Conservation (phyloP, 2,113 vertebrate genomes). For the Cyphomyrus discorhynchus region DNA sequence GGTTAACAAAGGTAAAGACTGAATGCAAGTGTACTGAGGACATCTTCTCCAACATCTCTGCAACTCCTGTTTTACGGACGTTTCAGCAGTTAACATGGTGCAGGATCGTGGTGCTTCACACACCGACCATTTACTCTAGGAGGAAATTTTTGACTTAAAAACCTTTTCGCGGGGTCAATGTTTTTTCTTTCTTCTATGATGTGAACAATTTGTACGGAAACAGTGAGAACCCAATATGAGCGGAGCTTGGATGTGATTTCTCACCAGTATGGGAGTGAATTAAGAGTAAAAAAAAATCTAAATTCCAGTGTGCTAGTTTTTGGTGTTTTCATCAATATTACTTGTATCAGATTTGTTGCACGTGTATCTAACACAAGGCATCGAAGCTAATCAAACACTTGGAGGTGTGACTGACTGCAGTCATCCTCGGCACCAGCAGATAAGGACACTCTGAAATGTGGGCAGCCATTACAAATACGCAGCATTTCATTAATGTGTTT, state of each 20-base stretch:
- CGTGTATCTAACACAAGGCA: background rate
- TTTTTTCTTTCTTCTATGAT: background rate
- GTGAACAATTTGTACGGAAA: background rate
- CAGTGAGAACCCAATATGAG: background rate
- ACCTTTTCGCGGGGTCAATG: background rate
- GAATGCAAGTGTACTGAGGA: background rate
- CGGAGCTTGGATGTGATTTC: background rate
- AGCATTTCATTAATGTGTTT: conserved; percentile 3
- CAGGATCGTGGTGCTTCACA: too few species aligned
- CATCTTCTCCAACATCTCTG: background rate
- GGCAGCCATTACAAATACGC: background rate
- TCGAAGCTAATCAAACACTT: background rate
- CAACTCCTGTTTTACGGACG: background rate
- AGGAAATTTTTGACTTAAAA: background rate
- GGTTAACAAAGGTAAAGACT: background rate
- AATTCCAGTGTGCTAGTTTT: background rate
- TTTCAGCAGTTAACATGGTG: background rate
- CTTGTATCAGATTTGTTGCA: background rate
- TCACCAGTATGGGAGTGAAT: background rate
- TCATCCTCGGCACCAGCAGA: background rate
- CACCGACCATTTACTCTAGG: background rate
- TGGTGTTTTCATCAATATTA: background rate
- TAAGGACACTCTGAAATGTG: background rate
- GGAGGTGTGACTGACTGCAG: background rate
- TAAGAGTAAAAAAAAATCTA: background rate